Evolutionary conservation across 2,888 invertebrate genomes (phyloP).

Genomic region (Prostheceraeus crozeri): DNA sequence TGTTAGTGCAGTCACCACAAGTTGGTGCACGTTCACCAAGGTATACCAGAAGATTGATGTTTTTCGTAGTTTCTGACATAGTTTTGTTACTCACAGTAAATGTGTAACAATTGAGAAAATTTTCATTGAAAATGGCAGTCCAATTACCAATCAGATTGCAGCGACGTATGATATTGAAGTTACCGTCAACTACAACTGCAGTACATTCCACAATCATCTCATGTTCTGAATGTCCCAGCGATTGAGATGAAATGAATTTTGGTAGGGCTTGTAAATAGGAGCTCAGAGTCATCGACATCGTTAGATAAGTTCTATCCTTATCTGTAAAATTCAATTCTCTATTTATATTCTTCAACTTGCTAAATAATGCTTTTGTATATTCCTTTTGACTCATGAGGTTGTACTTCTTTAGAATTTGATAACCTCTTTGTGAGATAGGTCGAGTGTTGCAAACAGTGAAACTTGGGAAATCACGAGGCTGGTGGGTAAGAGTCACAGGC

Average conservation of each 20-base stretch:
- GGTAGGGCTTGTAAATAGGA: constrained; percentile 29
- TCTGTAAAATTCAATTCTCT: background rate
- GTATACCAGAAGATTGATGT: constrained; percentile 22
- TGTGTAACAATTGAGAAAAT: constrained; percentile 37
- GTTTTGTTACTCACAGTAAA: constrained; percentile 28
- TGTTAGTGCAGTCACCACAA: constrained; percentile 25
- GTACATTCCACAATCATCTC: constrained; percentile 10
- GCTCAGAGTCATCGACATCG: background rate
- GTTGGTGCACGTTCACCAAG: constrained; percentile 35
- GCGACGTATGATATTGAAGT: background rate
- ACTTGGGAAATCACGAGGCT: constrained; percentile 32
- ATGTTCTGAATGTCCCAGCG: constrained; percentile 21
- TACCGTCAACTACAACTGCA: constrained; percentile 24
- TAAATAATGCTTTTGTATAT: background rate
- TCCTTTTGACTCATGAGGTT: background rate
- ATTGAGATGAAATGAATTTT: background rate
- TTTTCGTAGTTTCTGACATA: constrained; percentile 18
- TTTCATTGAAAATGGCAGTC: constrained; percentile 28
- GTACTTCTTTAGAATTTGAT: constrained; percentile 5
- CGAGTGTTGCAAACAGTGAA: constrained; percentile 35
- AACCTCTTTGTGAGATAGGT: constrained; percentile 28
- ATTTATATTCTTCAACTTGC: background rate
- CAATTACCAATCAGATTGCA: constrained; percentile 32
- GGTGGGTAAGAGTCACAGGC: constrained; percentile 25
- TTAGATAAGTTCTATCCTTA: background rate